Evolutionary conservation across 2,797 vertebrate species (phyloP).

Genomic region (Enteromius trimaculatus): DNA sequence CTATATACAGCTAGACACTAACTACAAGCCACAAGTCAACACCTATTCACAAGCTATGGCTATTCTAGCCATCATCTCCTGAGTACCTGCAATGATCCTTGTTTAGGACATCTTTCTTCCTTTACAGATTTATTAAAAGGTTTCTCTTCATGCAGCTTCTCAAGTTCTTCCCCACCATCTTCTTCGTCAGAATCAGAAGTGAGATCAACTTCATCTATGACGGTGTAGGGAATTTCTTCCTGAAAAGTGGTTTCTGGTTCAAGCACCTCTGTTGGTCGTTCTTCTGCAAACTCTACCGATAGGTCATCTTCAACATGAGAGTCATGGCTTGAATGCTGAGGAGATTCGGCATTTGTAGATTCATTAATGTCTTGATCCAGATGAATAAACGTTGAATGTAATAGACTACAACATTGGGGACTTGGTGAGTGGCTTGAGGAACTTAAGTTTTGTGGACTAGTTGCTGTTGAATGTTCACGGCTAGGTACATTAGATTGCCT

Average conservation of each 20-base stretch:
- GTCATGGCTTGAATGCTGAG: not conserved
- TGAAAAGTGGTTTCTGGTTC: constrained; percentile 35
- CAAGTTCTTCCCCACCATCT: constrained; percentile 55
- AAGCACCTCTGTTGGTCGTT: not conserved
- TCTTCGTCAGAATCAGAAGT: constrained; percentile 64
- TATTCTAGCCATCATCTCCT: not conserved
- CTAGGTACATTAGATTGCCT: not conserved
- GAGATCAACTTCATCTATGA: constrained; percentile 75
- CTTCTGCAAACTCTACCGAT: not conserved
- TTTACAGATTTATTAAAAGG: constrained; percentile 19
- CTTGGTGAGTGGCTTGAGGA: not conserved
- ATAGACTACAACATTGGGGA: constrained; percentile 10
- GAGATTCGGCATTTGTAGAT: constrained; percentile 13
- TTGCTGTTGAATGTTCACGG: not conserved
- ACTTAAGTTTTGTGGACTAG: constrained; percentile 8
- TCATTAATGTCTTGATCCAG: constrained; percentile 6
- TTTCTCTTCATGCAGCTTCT: constrained; percentile 50
- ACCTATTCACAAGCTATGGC: constrained; percentile 24
- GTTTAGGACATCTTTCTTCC: constrained; percentile 17
- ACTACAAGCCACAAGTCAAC: not conserved
- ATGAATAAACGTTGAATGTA: constrained; percentile 3
- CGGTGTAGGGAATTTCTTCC: constrained; percentile 71
- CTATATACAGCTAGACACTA: constrained; percentile 22
- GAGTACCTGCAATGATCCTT: constrained; percentile 65
- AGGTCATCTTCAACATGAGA: not conserved